Evolutionary conservation across 2,797 vertebrate genomes (phyloP), one percentile per base, ranked within the genome.

Genomic region (Sciaenops ocellatus): DNA sequence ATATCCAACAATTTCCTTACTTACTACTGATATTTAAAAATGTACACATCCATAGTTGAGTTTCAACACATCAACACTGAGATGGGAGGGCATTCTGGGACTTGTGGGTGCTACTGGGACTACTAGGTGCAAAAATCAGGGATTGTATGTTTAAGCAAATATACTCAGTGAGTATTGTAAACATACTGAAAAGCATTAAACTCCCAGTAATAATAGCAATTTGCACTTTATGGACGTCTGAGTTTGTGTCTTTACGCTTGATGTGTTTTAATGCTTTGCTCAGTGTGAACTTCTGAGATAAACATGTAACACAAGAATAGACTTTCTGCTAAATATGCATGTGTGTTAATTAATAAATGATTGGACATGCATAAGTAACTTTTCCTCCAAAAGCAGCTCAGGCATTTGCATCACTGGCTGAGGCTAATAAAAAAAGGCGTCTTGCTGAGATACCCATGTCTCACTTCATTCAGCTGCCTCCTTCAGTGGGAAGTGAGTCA

Each of bases 401-500:
- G 74, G 61, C 46, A 70, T 82, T 87, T 74, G 76, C 78, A 78
- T 79, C 70, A 13, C 34, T 68, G 67, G 69, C 71, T 78, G 70
- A 68, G 73, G 67, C 76, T 76, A 84, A 86, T 83, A 80, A 81
- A 88, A 80, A 81, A 88, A 57, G 69, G 22, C 16, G 1, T 71
- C 85, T 78, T 47, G 80, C 85, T 83, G 85, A 70, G 82, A 84
- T 73, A 57, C 62, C 55, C 34, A 13, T 81, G 81, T 86, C 82
- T 90, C 79, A 69, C 82, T 87, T 80, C 78, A 84, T 88, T 90
- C 85, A 86, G 86, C 85, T 75, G 67, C 76, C 80, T 90, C 78
- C 68, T 88, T 84, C 72, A 83, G 82, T 34, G 60, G 90, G 87
- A 91, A 89, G 84, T 92, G 92, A 94, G 77, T 93, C 93, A 93